Conservation (phyloP, 2,113 vertebrate genomes). For the Hyla sarda region DNA sequence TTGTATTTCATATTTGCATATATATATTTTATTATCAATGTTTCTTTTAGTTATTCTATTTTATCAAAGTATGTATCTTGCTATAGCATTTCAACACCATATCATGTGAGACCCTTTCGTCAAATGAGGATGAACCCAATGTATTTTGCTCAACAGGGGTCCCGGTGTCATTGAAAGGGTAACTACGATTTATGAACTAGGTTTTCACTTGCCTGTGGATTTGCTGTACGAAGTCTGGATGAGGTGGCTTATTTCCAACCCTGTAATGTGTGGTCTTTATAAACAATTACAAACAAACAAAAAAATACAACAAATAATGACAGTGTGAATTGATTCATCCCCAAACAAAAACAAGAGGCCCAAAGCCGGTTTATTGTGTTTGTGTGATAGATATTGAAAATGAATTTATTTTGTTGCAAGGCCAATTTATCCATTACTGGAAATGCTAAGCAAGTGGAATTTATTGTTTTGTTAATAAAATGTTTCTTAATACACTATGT, state of each 20-base stretch:
- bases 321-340: slow-evolving; percentile 75
- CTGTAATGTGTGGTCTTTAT: slow-evolving; percentile 83
- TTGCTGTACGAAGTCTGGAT: slow-evolving; percentile 77
- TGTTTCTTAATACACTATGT: slow-evolving; percentile 84
- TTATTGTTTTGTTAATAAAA: slow-evolving; percentile 92
- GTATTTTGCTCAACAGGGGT: neutral
- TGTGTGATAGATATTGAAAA: slow-evolving; percentile 83
- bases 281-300: slow-evolving; percentile 56
- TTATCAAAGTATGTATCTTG: slow-evolving; percentile 35
- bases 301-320: slow-evolving; percentile 60
- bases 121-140: slow-evolving; percentile 7
- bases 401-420: slow-evolving; percentile 82
- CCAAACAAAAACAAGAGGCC: slow-evolving; percentile 71
- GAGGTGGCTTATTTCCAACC: slow-evolving; percentile 79
- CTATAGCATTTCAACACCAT: slow-evolving; percentile 20
- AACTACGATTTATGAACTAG: neutral
- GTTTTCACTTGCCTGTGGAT: slow-evolving; percentile 53
- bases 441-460: slow-evolving; percentile 90
- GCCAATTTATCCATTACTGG: slow-evolving; percentile 88
- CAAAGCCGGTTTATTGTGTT: slow-evolving; percentile 79
- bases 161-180: neutral
- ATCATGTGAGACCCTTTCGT: slow-evolving; percentile 14
- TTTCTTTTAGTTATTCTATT: slow-evolving; percentile 27
- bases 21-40: slow-evolving; percentile 36
- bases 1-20: slow-evolving; percentile 37